Evolutionary conservation across 2,888 invertebrate genomes (phyloP), one percentile per base, ranked within the genome.

Genomic region (Nebria salina): DNA sequence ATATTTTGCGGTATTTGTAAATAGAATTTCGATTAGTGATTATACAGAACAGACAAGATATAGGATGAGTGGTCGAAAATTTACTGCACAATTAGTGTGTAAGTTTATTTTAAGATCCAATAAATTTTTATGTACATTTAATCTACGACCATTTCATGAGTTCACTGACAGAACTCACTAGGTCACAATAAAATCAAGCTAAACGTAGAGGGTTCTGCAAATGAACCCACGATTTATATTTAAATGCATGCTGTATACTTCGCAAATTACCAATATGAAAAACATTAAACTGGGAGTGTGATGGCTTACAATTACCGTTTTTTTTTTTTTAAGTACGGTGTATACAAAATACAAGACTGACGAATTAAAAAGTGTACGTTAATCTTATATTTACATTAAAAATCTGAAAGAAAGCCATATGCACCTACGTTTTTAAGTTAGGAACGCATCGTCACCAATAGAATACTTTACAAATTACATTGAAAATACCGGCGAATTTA

Each of bases 271-370:
- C 13, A 54, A 54, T 54, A 54, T 8, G 72, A 54, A 15, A 41
- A 68, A 64, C 64, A 72, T 26, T 15, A 4, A 34, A 41, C 34
- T 34, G 64, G 43, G 72, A 41, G 2, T 13, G 43, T 11, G 25
- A 73, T 65, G 73, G 42, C 73, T 73, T 73, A 73, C 42, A 73
- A 73, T 73, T 70, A 73, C 13, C 73, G 42, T 7, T 26, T 25
- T 2, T 7, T 26, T 25, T 25, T n/a, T 70, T 75, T 75, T 72
- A 80, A 80, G 72, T 80, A 80, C 75, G 70, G 80, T 64, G 75
- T 80, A 75, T 70, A 75, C 73, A 78, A 78, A 77, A 72, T 77
- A 79, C 79, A 75, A 80, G 75, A 80, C 78, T 78, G 78, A 65
- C 78, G 73, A 78, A 72, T 78, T 54, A 77, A 77, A 72, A 78